phyloP scores from a whole-genome alignment of 2,888 invertebrate genomes.

The Lasius platythorax region DNA sequence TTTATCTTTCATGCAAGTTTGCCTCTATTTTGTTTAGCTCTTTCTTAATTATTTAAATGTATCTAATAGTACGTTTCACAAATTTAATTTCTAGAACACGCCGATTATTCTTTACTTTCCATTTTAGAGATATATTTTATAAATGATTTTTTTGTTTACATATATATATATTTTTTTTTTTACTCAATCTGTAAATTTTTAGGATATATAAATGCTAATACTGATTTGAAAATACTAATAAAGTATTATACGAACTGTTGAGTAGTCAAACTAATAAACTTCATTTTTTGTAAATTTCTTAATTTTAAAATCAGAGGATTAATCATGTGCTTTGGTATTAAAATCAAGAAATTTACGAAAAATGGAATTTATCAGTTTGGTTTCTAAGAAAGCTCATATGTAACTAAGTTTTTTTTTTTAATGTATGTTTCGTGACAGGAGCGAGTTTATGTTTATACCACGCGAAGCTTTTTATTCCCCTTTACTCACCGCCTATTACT shows the following conservation, averaged over 20 bases:
- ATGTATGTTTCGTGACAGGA: conserved; percentile 1
- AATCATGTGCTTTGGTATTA: background rate
- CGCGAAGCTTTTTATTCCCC: background rate
- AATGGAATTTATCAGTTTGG: background rate
- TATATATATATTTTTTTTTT: background rate
- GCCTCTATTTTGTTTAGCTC: background rate
- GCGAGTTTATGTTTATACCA: background rate
- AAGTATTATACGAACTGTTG: background rate
- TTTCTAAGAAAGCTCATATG: background rate
- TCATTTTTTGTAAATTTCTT: background rate
- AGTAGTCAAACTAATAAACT: background rate
- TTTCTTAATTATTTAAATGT: background rate
- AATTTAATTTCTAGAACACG: background rate
- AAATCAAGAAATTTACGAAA: background rate
- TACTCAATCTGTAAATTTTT: background rate
- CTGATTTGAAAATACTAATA: background rate
- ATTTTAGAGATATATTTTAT: background rate
- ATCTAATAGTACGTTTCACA: background rate
- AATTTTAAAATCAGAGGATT: background rate
- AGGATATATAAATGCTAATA: background rate
- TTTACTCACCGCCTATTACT: background rate
- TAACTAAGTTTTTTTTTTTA: background rate
- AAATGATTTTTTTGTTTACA: background rate
- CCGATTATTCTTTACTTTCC: background rate
- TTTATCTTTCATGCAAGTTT: background rate